phyloP scores from a whole-genome alignment of 2,113 vertebrate species.

The Dinomys branickii region DNA sequence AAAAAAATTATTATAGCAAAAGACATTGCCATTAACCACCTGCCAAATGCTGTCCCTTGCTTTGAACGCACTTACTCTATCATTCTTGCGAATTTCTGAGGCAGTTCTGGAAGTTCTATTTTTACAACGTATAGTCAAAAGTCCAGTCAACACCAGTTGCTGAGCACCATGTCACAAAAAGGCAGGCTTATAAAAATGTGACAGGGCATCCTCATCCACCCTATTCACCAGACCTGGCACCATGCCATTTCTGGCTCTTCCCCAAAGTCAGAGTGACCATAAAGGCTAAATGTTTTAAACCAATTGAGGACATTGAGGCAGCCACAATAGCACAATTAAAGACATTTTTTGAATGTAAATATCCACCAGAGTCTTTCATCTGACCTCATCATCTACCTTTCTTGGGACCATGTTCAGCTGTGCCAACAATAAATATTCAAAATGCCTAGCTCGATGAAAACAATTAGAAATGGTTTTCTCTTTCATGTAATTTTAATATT shows the following conservation, averaged over 20 bases:
- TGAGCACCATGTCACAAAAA: background rate
- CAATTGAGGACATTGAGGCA: background rate
- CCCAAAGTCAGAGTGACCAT: background rate
- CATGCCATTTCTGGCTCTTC: background rate
- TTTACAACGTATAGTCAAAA: background rate
- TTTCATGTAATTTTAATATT: slow-evolving; percentile 40
- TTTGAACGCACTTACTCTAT: background rate
- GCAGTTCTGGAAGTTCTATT: background rate
- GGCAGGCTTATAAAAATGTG: background rate
- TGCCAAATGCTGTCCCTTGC: background rate
- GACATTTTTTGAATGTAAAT: background rate
- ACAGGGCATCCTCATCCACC: background rate
- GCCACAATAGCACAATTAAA: background rate
- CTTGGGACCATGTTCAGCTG: background rate
- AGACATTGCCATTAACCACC: background rate
- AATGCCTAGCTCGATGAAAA: slow-evolving; percentile 53
- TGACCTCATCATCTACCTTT: background rate
- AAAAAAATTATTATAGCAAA: background rate
- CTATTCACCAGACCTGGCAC: background rate
- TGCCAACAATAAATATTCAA: slow-evolving; percentile 21
- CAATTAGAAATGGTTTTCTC: background rate
- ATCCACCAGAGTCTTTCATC: background rate
- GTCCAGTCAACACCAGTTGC: background rate
- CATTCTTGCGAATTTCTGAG: background rate
- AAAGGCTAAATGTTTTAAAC: background rate